These are phyloP conservation scores for Megaleporinus macrocephalus DNA, from an alignment of 2,113 vertebrate genomes.

Conservation along the genomic window DNA sequence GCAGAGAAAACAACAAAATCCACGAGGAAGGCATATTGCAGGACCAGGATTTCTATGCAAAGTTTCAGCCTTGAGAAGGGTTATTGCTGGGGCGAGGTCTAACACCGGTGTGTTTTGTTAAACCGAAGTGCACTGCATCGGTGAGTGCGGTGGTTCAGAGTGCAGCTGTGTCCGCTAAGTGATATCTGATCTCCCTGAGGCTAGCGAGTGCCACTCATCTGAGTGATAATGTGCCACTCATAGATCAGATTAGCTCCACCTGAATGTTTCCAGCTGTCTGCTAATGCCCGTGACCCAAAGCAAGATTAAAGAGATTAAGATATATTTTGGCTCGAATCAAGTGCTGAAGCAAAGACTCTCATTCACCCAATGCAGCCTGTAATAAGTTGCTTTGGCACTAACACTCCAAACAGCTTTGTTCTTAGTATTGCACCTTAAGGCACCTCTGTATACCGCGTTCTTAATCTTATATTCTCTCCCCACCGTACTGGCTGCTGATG, in stretches of 20 bases:
- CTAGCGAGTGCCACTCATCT: slow-evolving; percentile 52
- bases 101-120: background rate
- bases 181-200: slow-evolving; percentile 43
- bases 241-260: slow-evolving; percentile 57
- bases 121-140: background rate
- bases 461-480: slow-evolving; percentile 48
- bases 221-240: slow-evolving; percentile 51
- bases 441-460: slow-evolving; percentile 38
- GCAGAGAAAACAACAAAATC: background rate
- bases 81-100: slow-evolving; percentile 13
- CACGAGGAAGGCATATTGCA: background rate
- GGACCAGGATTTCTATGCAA: background rate
- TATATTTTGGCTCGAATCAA: slow-evolving; percentile 40
- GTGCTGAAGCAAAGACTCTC: slow-evolving; percentile 23
- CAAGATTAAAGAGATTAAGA: slow-evolving; percentile 55
- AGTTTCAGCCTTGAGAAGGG: background rate
- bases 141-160: background rate
- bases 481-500: slow-evolving; percentile 42
- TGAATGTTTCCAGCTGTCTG: slow-evolving; percentile 49
- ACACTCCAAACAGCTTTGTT: slow-evolving; percentile 35
- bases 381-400: slow-evolving; percentile 38
- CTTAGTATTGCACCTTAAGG: slow-evolving; percentile 48
- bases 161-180: slow-evolving; percentile 24
- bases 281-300: slow-evolving; percentile 53
- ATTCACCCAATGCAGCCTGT: slow-evolving; percentile 5